Evolutionary conservation across 2,113 vertebrate species (phyloP).

Genomic region (Thamnophis sirtalis): DNA sequence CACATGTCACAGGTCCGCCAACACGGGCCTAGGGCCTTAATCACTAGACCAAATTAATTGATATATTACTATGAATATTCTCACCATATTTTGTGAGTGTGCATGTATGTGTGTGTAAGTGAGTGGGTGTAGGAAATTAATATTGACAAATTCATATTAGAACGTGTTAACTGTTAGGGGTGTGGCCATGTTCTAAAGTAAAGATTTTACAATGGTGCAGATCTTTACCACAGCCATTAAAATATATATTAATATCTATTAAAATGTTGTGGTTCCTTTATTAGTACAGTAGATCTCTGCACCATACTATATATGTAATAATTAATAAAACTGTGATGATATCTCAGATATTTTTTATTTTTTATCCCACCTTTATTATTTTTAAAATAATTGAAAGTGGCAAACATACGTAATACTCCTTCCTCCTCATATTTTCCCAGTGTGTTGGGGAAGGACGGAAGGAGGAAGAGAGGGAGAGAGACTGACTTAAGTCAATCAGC

Average conservation of each 20-base stretch:
- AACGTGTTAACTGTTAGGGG: neutral
- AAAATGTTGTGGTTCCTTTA: neutral
- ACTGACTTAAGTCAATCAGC: neutral
- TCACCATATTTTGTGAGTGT: neutral
- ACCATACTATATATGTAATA: neutral
- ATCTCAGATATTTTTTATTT: neutral
- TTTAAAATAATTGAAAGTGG: neutral
- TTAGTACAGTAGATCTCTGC: neutral
- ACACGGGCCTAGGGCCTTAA: neutral
- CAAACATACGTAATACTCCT: neutral
- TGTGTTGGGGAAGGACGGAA: neutral
- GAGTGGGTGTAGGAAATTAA: neutral
- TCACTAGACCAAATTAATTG: neutral
- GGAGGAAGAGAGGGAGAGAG: neutral
- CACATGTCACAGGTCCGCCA: too few species aligned
- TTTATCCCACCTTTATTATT: neutral
- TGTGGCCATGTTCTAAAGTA: neutral
- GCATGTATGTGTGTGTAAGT: neutral
- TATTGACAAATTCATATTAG: neutral
- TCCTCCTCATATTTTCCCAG: neutral
- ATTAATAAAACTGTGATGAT: neutral
- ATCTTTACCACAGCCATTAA: neutral
- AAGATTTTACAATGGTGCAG: neutral
- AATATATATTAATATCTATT: neutral
- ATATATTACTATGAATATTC: neutral